Evolutionary conservation across 2,113 vertebrate species (phyloP).

Genomic region (Xenopus borealis): DNA sequence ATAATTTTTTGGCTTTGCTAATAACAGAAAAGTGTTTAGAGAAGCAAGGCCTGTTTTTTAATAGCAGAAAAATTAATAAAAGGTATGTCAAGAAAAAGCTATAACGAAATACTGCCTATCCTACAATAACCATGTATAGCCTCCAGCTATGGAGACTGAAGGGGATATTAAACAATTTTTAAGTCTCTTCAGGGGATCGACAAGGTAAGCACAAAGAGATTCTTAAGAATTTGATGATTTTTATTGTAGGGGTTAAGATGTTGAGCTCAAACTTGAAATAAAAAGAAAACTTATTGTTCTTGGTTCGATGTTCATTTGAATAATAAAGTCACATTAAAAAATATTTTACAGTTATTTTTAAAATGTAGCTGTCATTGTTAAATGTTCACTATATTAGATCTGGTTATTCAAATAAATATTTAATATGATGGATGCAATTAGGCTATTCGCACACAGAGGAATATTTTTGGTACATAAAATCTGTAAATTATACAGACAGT

Average conservation of each 20-base stretch:
- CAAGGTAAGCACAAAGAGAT: slow-evolving; percentile 26
- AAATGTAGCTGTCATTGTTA: too few species aligned
- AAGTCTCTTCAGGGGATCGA: slow-evolving; percentile 33
- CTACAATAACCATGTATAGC: slow-evolving; percentile 38
- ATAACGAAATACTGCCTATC: slow-evolving; percentile 42
- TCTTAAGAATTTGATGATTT: slow-evolving; percentile 23
- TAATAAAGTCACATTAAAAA: too few species aligned
- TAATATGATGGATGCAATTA: too few species aligned
- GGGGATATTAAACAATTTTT: slow-evolving; percentile 43
- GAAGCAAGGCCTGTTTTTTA: slow-evolving; percentile 38
- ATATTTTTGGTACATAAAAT: too few species aligned
- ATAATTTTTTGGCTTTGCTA: neutral
- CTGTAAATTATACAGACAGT: too few species aligned
- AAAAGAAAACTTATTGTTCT: neutral
- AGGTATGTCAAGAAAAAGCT: slow-evolving; percentile 42
- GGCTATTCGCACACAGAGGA: too few species aligned
- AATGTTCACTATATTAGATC: too few species aligned
- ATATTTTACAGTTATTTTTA: too few species aligned
- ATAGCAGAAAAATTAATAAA: slow-evolving; percentile 40
- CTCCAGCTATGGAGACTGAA: slow-evolving; percentile 35
- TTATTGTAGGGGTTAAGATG: slow-evolving; percentile 12
- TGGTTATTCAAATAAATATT: too few species aligned
- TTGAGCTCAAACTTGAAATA: slow-evolving; percentile 1
- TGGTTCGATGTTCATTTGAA: too few species aligned
- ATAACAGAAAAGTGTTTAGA: slow-evolving; percentile 37